These are phyloP conservation scores for Leucozona laternaria DNA, from an alignment of 2,888 invertebrate genomes.

Conservation along the genomic window DNA sequence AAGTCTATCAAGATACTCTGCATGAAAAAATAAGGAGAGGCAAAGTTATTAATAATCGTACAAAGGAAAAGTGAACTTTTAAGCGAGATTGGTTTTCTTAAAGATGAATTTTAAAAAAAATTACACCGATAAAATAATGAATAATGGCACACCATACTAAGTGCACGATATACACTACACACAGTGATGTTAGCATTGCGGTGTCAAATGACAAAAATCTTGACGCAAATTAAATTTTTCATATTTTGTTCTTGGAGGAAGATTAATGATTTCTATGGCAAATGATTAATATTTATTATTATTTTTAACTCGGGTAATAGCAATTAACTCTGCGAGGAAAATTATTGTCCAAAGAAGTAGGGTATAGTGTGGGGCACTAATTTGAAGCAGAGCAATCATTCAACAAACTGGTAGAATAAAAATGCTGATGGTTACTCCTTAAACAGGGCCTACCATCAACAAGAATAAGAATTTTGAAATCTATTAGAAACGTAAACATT, in stretches of 20 bases:
- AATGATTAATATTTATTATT: background rate
- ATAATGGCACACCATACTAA: conserved; percentile 1
- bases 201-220: conserved; percentile 19
- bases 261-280: background rate
- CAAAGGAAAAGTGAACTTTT: conserved; percentile 53
- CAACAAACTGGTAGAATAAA: no score
- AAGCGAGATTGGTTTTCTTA: conserved; percentile 27
- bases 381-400: no score
- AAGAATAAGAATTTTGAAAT: no score
- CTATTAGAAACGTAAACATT: no score
- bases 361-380: no score
- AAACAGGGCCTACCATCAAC: no score
- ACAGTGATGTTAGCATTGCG: background rate
- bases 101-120: background rate
- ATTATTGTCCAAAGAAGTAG: no score
- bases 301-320: no score
- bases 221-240: conserved; percentile 21
- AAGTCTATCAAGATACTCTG: conserved; percentile 37
- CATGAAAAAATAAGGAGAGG: conserved; percentile 15
- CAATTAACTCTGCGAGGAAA: no score
- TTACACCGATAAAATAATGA: conserved; percentile 7
- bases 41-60: conserved; percentile 62
- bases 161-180: conserved; percentile 1
- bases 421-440: no score
- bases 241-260: background rate